These are phyloP conservation scores for Cybosia mesomella DNA, from an alignment of 2,888 invertebrate genomes.

Conservation along the genomic window DNA sequence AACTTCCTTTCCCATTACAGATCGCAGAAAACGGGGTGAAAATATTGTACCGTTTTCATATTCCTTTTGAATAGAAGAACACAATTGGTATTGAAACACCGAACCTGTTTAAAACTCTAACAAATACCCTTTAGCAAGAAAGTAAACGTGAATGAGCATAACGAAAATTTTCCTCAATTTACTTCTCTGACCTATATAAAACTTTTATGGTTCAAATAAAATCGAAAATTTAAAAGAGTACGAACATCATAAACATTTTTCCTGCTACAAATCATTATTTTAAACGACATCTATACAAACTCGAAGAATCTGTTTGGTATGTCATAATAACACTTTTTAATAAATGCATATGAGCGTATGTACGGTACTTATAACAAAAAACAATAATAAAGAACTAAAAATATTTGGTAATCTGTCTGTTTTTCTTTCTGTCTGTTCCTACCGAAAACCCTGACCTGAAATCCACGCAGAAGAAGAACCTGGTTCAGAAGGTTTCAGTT, in stretches of 20 bases:
- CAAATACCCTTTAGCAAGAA: conserved; percentile 55
- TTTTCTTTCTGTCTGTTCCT: no score
- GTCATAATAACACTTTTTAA: not conserved
- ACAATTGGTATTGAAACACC: conserved; percentile 50
- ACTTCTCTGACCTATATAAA: conserved; percentile 46
- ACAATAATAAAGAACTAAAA: no score
- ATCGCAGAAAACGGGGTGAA: not conserved
- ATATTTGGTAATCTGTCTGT: no score
- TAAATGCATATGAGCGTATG: no score
- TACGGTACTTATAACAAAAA: no score
- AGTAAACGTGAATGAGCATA: conserved; percentile 57
- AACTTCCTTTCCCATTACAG: not conserved
- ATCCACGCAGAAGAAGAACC: not conserved
- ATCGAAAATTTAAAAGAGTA: conserved; percentile 40
- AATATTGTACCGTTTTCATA: conserved; percentile 24
- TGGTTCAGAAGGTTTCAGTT: no score
- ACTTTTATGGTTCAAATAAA: conserved; percentile 43
- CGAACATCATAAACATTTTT: conserved; percentile 22
- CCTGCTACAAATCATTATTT: conserved; percentile 12
- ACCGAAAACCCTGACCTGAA: no score
- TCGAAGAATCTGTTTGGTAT: not conserved
- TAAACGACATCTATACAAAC: not conserved
- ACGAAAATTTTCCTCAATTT: conserved; percentile 58
- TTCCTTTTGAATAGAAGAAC: conserved; percentile 41
- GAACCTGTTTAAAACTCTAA: conserved; percentile 53